Evolutionary conservation across 2,113 vertebrate species (phyloP), one percentile per base, ranked within the genome.

Genomic region (Phalacrocorax pelagicus): DNA sequence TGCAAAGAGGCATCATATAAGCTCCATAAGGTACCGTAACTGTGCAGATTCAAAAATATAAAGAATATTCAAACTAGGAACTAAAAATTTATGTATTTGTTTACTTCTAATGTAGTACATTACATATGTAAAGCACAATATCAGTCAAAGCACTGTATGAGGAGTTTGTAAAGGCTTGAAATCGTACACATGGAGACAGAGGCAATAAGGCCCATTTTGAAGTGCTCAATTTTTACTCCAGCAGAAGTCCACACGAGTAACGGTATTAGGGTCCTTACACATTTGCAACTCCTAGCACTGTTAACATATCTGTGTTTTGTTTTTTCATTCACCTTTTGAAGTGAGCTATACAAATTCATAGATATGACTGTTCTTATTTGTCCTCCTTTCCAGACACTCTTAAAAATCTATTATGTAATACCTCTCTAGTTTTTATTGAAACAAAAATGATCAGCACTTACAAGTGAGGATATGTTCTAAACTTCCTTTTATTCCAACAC

Each of bases 251-350:
- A 46, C 29, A 62, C 26, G 5, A 63, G 3, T 7, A 77, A 22
- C 1, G 1, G 3, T n/a, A 17, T 23, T 59, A 42, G 16, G 5
- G 6, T 11, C 19, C 19, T 81, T 30, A 23, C 3, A 52, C 10
- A 78, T 9, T 14, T 22, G 7, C 34, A 92, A 17, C 71, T 89
- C 30, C 63, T 69, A 86, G 18, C 11, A 62, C 20, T 70, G 74
- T 8, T 63, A n/a, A 24, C 5, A 10, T 15, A 65, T 18, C 18
- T 10, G 10, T 49, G 6, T 36, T 90, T 73, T 71, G 46, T 47
- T 47, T 20, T 47, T 47, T 47, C 46, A 47, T 15, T 79, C 88
- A 32, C 7, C 17, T 88, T 81, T 77, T 30, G 17, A 86, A 63
- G 21, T 38, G 15, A 84, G 29, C 51, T 81, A n/a, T 30, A 22